Conservation (phyloP, 2,113 vertebrate genomes). For the Salvelinus alpinus region DNA sequence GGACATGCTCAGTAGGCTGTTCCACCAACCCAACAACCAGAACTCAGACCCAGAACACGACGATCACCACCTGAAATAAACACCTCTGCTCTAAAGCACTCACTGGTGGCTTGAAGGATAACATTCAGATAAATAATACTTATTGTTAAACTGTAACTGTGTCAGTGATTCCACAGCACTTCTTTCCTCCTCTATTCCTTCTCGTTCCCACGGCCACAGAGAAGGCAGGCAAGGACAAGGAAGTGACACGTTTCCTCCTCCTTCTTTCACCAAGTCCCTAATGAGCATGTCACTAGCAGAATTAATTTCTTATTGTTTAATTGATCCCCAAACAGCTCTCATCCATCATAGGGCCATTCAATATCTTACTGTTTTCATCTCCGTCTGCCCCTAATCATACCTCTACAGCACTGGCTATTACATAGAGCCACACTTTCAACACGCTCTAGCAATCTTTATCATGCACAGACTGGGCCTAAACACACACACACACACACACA, state of each 20-base stretch:
- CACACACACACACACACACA: no score
- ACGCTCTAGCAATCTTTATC: conserved; percentile 34
- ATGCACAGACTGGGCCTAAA: not conserved
- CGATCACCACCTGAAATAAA: no score
- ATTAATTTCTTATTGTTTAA: conserved; percentile 76
- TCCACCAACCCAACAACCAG: no score
- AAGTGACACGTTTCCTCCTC: conserved; percentile 36
- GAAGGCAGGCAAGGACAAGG: conserved; percentile 6
- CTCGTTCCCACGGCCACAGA: not conserved
- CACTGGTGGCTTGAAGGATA: no score
- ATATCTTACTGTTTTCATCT: conserved; percentile 53
- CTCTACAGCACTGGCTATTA: conserved; percentile 59
- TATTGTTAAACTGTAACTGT: not conserved
- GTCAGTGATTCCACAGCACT: not conserved
- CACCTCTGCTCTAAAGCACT: no score
- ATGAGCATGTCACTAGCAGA: conserved; percentile 75
- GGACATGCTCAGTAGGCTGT: no score
- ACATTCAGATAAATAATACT: no score
- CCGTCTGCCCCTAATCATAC: conserved; percentile 55
- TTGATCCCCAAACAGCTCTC: conserved; percentile 70
- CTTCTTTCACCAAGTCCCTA: conserved; percentile 57
- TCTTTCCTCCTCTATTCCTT: not conserved
- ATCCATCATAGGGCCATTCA: conserved; percentile 68
- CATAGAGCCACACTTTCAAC: conserved; percentile 25
- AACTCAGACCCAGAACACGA: no score